Evolutionary conservation across 2,888 invertebrate genomes (phyloP), one percentile per base, ranked within the genome.

Genomic region (Lasioglossum figueresi): DNA sequence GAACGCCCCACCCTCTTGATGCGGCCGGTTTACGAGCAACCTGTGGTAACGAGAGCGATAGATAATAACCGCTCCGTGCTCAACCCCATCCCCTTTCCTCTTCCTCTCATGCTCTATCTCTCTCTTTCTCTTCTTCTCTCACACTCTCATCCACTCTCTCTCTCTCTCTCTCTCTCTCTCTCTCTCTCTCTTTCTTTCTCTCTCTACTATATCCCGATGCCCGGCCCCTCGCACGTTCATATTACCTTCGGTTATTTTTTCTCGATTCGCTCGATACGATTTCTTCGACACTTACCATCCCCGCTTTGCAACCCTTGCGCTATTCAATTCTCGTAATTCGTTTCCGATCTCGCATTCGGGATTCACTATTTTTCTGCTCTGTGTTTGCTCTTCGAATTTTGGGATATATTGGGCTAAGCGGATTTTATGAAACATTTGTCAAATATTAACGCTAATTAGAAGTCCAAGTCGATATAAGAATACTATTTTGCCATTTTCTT

Each of bases 31-130:
- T 95, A 95, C 95, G 95, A 95, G 95, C 95, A 95, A 95, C 95
- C 95, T 95, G 95, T 95, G 95, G 95, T 95, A 95, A 95, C 95
- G 94, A 95, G 95, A 95, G 94, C 95, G 95, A 95, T 95, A 95
- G 95, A 95, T 95, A 95, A 95, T 95, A 95, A 95, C 95, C 93
- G 94, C 93, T 94, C 92, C 93, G 92, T 92, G 92, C 92, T 93
- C 91, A 92, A 90, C 92, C 92, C 92, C 89, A 80, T 83, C 87
- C 70, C 85, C 85, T 59, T 82, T 87, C 63, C 84, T 84, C 82
- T 31, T 71, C 72, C 84, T 63, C 78, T 82, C 76, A 77, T 81
- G 68, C 77, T 79, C 76, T 85, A 72, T 77, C 81, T 71, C 72
- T 81, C 83, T 78, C 63, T 71, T 74, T 81, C 83, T 78, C 63